Evolutionary conservation across 2,797 vertebrate genomes (phyloP).

Genomic region (Prunella strophiata): DNA sequence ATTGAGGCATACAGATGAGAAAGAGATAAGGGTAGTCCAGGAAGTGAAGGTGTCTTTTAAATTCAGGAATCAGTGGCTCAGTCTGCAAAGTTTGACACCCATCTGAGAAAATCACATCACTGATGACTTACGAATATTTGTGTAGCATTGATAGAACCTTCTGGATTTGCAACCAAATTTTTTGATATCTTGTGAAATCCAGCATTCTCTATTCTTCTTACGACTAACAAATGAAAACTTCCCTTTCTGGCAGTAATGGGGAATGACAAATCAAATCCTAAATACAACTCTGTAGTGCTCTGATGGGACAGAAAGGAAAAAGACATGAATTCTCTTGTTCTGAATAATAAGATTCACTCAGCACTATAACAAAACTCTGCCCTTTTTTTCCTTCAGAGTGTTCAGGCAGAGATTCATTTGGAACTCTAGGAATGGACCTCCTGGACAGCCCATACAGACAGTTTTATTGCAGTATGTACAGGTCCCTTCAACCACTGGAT

Average conservation of each 20-base stretch:
- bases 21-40: neutral
- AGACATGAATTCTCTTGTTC: neutral
- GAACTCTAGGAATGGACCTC: neutral
- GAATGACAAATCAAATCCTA: neutral
- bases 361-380: neutral
- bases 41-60: neutral
- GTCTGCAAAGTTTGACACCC: neutral
- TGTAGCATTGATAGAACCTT: neutral
- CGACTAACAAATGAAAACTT: neutral
- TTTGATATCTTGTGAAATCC: neutral
- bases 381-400: neutral
- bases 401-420: neutral
- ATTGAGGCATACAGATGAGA: neutral
- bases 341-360: neutral
- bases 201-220: neutral
- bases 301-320: neutral
- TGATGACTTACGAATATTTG: accelerated
- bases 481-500: neutral
- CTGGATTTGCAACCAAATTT: neutral
- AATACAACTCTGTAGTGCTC: neutral
- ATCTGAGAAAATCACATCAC: neutral
- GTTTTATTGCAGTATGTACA: neutral
- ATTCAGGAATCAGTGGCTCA: neutral
- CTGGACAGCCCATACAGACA: neutral
- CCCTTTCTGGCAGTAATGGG: neutral